Base-by-base conservation (phyloP, 2,113 vertebrate genomes). In the Taxidea taxus region DNA sequence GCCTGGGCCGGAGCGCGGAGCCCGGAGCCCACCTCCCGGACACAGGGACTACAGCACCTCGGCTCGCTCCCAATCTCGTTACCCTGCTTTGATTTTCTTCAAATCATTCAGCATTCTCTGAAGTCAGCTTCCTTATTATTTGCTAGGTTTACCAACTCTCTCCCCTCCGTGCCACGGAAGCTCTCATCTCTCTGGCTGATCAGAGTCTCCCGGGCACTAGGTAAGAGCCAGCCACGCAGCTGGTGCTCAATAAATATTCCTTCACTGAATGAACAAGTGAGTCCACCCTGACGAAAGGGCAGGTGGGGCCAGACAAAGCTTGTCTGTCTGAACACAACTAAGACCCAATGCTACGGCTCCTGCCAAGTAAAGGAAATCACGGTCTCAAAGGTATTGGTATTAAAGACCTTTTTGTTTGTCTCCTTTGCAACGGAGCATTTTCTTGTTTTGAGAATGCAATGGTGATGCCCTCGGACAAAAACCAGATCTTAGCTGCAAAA, bases 381-480 rank as follows among this genome's bases (percentile, higher is more conserved):
- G 5, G 60, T 47, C 87, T 86, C 58, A 51, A 21, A 37, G 74
- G 58, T 44, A 64, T 37, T 21, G 21, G 27, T 91, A 44, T 64
- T 62, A 74, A 97, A 54, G 86, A 49, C 1, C 23, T 72, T 95
- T 92, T 42, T 83, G 82, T 88, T 15, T 39, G 7, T 82, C 39
- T 91, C 39, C 25, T 95, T 89, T 68, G 54, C 78, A 84, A 27
- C 37, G 80, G 74, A 93, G 68, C 18, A n/a, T 39, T 87, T 95
- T 62, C 84, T 75, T 83, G 31, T 74, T 95, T 83, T 95, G 47
- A 97, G 51, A 72, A 78, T 34, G 93, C 6, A 78, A 16, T 62
- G 94, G 20, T 64, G 77, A 93, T 54, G 51, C 1, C 25, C 7
- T 94, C 18, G 66, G 81, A 96, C 62, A 91, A 96, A 92, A 95